These are phyloP conservation scores for Dichetophora obliterata DNA, from an alignment of 2,888 invertebrate genomes.

Conservation along the genomic window DNA sequence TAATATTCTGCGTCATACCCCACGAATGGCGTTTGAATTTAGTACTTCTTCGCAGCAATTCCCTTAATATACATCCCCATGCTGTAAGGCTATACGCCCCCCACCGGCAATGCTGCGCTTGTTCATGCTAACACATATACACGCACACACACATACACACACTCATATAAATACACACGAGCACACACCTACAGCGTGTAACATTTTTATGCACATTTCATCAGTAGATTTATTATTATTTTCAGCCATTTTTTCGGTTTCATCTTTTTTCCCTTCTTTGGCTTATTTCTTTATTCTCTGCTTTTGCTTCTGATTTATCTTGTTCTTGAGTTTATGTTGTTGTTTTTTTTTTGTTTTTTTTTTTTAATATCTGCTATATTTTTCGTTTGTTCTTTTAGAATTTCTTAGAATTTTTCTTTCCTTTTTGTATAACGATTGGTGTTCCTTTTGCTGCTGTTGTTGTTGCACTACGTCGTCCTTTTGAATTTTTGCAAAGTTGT, in stretches of 20 bases:
- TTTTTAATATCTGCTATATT: neutral
- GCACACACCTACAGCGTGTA: slow-evolving; percentile 27
- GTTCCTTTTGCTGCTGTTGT: neutral
- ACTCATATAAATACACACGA: slow-evolving; percentile 26
- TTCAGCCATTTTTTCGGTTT: slow-evolving; percentile 37
- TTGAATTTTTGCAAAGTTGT: slow-evolving; percentile 30
- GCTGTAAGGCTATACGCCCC: slow-evolving; percentile 44
- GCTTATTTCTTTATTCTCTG: slow-evolving; percentile 52
- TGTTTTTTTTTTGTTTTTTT: slow-evolving; percentile 5
- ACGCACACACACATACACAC: slow-evolving; percentile 2
- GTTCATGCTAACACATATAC: slow-evolving; percentile 11
- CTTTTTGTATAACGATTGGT: neutral
- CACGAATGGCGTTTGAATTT: slow-evolving; percentile 37
- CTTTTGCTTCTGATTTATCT: neutral
- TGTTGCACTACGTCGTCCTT: neutral
- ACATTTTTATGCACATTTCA: slow-evolving; percentile 46
- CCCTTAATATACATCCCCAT: neutral
- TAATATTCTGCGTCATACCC: slow-evolving; percentile 33
- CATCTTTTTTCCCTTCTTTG: neutral
- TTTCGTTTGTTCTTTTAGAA: slow-evolving; percentile 5
- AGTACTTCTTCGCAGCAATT: slow-evolving; percentile 11
- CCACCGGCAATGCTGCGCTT: slow-evolving; percentile 31
- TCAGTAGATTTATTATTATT: slow-evolving; percentile 48
- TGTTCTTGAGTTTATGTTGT: slow-evolving; percentile 23
- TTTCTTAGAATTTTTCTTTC: neutral